Evolutionary conservation across 2,888 invertebrate species (phyloP), one percentile per base, ranked within the genome.

Genomic region (Troides aeacus): DNA sequence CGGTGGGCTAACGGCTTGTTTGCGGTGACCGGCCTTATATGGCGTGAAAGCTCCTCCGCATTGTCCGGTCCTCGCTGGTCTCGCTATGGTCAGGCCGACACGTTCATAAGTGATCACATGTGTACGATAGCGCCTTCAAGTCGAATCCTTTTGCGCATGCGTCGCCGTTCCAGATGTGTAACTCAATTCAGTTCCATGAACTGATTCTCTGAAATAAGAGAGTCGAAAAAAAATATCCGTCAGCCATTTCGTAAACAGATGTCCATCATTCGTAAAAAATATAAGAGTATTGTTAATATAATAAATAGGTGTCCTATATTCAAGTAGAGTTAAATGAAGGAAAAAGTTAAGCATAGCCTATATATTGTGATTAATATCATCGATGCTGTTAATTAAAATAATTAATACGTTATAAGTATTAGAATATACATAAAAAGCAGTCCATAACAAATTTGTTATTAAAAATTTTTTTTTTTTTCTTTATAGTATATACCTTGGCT

Each of bases 1-100:
- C 82, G 82, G 79, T 77, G 82, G 87, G 83, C 83, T 88, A 89
- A 86, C 84, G 83, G 89, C 84, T 84, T 87, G 89, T 89, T 89
- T 88, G 87, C 82, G 80, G 81, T 81, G 78, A 74, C 76, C 74
- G 71, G 77, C 92, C 90, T 80, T 92, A 91, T 90, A 92, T 77
- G 92, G 92, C 74, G 92, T 89, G 92, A 92, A 92, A 92, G 92
- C 89, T 83, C 80, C 83, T 84, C 86, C 79, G 85, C 84, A 88
- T 88, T 91, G 91, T 92, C 87, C 85, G 81, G 84, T 79, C 82
- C 84, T 81, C 81, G 79, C 74, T 79, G 82, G 78, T 77, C 86
- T 82, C 76, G 75, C 82, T 83, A 81, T 81, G 86, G 84, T 79
- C 84, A 82, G 79, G 77, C 84, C 83, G 84, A 84, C 83, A 81